Percentiles rank a stretch among this genome's conserved stretches.
phyloP scores from a whole-genome alignment of 2,113 vertebrate species.

The Synodontis membranacea region DNA sequence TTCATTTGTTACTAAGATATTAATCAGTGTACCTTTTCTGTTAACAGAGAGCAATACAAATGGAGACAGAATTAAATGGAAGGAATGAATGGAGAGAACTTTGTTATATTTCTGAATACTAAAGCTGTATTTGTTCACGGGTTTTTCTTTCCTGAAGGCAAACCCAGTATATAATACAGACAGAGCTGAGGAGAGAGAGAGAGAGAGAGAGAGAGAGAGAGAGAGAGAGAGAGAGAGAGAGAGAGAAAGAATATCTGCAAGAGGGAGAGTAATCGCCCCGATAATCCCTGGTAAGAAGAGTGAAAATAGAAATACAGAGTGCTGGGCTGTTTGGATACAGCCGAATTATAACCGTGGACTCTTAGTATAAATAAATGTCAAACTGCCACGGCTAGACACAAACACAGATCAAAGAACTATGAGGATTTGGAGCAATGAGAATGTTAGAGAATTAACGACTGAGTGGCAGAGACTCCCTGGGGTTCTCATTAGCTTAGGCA shows the following conservation, averaged over 20 bases:
- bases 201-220: constrained; percentile 11
- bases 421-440: neutral
- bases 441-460: neutral
- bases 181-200: constrained; percentile 3
- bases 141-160: neutral
- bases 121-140: neutral
- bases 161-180: constrained; percentile 2
- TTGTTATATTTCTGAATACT: neutral
- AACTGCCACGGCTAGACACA: neutral
- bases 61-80: constrained; percentile 1
- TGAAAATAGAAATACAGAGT: constrained; percentile 51
- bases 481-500: constrained; percentile 37
- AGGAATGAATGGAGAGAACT: neutral
- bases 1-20: neutral
- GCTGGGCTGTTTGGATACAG: constrained; percentile 24
- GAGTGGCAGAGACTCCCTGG: constrained; percentile 28
- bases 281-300: constrained; percentile 56
- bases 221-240: too few relatives aligned
- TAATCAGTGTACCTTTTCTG: neutral
- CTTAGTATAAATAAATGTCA: neutral
- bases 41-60: neutral
- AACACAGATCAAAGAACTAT: neutral
- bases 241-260: constrained; percentile 16
- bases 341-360: neutral
- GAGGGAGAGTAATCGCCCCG: constrained; percentile 45